Evolutionary conservation across 1,140 invertebrate species (phyloP), one percentile per base, ranked within the genome.

Genomic region (Polypedilum vanderplanki): DNA sequence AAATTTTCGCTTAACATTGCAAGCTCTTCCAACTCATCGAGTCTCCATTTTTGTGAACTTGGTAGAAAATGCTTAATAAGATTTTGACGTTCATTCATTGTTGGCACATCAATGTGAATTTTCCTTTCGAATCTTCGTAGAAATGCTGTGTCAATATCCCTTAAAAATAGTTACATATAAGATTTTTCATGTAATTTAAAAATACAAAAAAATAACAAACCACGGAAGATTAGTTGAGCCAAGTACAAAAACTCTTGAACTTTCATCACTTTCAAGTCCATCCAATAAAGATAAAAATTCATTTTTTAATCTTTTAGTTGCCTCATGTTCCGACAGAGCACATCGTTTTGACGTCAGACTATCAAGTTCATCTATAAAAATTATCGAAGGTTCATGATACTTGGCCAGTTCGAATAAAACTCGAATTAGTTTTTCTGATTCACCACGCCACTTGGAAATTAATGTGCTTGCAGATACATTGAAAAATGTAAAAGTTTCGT

Each of bases 301-400:
- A 22, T 95, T 92, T 85, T 96, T 96, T 15, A 98, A 90, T 76
- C 97, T 85, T 75, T 95, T 86, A 20, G 93, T 93, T 0, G 96
- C 95, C 83, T 99, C 97, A 78, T 97, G 95, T 81, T 97, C 94
- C 0, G 86, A 88, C 0, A 87, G 85, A 0, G 85, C 82, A 22
- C 90, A 90, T 20, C 91, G 83, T 75, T 88, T 87, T 0, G 91
- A 90, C 5, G 93, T 90, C 15, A 98, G 84, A 33, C 93, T 91
- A 81, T 99, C 97, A 73, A 98, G 90, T 84, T 99, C 97, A 81
- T 99, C 97, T 41, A 99, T 90, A 83, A 99, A 99, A 77, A 99
- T 95, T 46, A 95, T 95, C 1, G 93, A 92, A 0, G 97, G 97
- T 0, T 96, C 90, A 80, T 95, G 90, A 81, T 90, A 90, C n/a